Conservation (phyloP, 2,888 invertebrate species). For the Caenorhabditis sp. region DNA sequence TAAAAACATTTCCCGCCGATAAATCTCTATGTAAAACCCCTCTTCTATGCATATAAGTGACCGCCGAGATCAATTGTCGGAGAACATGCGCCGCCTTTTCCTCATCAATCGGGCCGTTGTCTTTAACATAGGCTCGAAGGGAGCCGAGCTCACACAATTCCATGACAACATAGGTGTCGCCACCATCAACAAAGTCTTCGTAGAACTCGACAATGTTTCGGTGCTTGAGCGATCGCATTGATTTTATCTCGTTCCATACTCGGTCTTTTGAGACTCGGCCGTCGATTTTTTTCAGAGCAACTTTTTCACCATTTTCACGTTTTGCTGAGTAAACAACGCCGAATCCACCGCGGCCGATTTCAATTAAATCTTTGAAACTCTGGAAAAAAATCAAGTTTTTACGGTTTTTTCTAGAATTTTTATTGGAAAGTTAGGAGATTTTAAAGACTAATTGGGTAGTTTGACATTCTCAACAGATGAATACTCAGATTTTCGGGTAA, state of each 20-base stretch:
- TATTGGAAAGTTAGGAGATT: no score
- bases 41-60: constrained; percentile 38
- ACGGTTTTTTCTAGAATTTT: no score
- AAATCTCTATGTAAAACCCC: constrained; percentile 54
- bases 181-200: constrained; percentile 33
- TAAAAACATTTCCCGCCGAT: constrained; percentile 56
- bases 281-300: constrained; percentile 48
- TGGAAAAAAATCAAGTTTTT: no score
- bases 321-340: constrained; percentile 46
- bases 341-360: constrained; percentile 50
- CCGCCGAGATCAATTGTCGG: constrained; percentile 48
- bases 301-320: constrained; percentile 35
- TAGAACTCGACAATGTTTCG: constrained; percentile 40
- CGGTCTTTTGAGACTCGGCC: constrained; percentile 9
- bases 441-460: no score
- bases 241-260: constrained; percentile 21
- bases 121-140: constrained; percentile 37
- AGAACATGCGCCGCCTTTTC: constrained; percentile 46
- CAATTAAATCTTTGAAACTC: constrained; percentile 24
- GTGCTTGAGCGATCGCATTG: constrained; percentile 27
- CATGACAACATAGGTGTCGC: constrained; percentile 49
- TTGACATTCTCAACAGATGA: no score
- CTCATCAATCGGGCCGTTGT: constrained; percentile 33
- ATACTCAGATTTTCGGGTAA: no score
- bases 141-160: constrained; percentile 50